These are phyloP conservation scores for Amyelois transitella DNA, from an alignment of 1,140 invertebrate genomes.

Conservation along the genomic window DNA sequence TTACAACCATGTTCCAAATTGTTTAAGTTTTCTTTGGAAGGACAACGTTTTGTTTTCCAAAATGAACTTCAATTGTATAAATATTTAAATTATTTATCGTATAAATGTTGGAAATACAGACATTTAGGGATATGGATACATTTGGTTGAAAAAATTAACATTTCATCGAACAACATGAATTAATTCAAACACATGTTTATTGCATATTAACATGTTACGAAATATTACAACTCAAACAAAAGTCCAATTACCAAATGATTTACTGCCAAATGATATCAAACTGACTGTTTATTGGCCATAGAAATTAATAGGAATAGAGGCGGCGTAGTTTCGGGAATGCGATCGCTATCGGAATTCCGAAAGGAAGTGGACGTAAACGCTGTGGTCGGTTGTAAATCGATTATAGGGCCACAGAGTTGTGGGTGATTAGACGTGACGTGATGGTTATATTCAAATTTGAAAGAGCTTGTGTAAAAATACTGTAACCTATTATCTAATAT, in stretches of 20 bases:
- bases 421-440: neutral
- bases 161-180: too few relatives aligned
- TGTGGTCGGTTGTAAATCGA: neutral
- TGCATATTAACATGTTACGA: neutral
- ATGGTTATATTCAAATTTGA: too few relatives aligned
- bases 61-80: too few relatives aligned
- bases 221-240: neutral
- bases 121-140: too few relatives aligned
- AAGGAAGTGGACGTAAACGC: neutral
- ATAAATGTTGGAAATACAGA: too few relatives aligned
- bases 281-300: neutral
- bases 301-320: neutral
- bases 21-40: too few relatives aligned
- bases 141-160: too few relatives aligned
- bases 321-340: neutral
- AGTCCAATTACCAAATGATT: neutral
- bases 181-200: neutral
- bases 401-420: neutral
- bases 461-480: too few relatives aligned
- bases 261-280: neutral
- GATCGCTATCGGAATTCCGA: neutral
- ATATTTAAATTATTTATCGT: too few relatives aligned
- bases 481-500: too few relatives aligned
- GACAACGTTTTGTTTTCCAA: too few relatives aligned
- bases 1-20: too few relatives aligned